Evolutionary conservation across 2,797 vertebrate species (phyloP), one percentile per base, ranked within the genome.

Genomic region (Protosalanx chinensis): DNA sequence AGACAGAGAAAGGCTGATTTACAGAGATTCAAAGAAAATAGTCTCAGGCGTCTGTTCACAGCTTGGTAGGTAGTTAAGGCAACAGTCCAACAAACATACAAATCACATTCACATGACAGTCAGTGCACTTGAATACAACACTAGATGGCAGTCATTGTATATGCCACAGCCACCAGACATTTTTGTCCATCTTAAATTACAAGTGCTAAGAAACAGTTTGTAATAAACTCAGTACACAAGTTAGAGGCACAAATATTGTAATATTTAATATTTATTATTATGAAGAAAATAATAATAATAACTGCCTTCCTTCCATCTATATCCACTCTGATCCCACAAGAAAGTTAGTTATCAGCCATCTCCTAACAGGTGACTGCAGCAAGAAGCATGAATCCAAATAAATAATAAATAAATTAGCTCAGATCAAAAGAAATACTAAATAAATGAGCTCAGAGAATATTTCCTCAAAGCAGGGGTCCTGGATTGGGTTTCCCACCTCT

Each of bases 131-230:
- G 1, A 72, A 56, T 41, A 0, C 15, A 72, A 83, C 88, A 87
- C 86, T 82, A 86, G 88, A 53, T 84, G 86, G 85, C 85, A 80
- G 15, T 27, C 83, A 82, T 77, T 10, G 70, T 76, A 72, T 85
- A 81, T 16, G 51, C 15, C 18, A 16, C 6, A 18, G 10, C 51
- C 8, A 18, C 51, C 18, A n/a, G 16, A 56, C 51, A 56, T 56
- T 56, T 16, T n/a, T 5, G 51, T 56, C 51, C 18, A 46, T 46
- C 10, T 46, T n/a, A 56, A 56, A 1, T 56, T 56, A 6, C 51
- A 56, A 56, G 1, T 56, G 51, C 2, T n/a, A 56, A 46, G 7
- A 46, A 13, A 13, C 13, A 12, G 41, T 46, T 46, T 12, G 41
- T 13, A 46, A 46, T 46, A 8, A 46, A 13, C 41, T 8, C 41